Conservation (phyloP, 2,113 vertebrate genomes). For the Apistogramma diplotaenia region DNA sequence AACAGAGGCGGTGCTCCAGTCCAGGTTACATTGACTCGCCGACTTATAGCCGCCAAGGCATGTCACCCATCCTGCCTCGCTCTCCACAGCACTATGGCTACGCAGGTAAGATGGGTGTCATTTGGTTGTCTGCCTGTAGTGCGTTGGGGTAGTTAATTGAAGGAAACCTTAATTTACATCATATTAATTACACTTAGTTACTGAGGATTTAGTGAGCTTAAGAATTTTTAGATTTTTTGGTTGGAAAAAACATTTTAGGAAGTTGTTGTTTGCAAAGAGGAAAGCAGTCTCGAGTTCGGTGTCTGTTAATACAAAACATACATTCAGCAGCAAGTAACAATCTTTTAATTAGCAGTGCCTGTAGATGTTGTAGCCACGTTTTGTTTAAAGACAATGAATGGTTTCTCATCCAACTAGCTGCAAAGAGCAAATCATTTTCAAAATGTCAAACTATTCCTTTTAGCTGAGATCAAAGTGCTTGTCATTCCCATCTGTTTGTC, state of each 20-base stretch:
- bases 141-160: background rate
- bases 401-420: background rate
- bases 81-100: conserved; percentile 93
- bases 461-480: background rate
- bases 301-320: background rate
- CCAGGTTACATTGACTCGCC: conserved; percentile 95
- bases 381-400: background rate
- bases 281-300: background rate
- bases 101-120: conserved; percentile 81
- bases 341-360: background rate
- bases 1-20: conserved; percentile 90
- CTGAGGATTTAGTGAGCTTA: background rate
- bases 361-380: background rate
- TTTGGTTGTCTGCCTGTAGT: background rate
- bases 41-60: conserved; percentile 87
- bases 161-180: background rate
- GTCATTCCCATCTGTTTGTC: conserved; percentile 5
- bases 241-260: background rate
- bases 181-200: background rate
- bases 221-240: too few relatives aligned
- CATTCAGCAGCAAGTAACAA: background rate
- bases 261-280: background rate
- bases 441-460: conserved; percentile 8
- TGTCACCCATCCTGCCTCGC: conserved; percentile 91
- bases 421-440: background rate